A percentile compares a stretch with the other conserved stretches of the same genome.
Conservation (phyloP, 2,888 invertebrate species). For the Heliconius charithonia region DNA sequence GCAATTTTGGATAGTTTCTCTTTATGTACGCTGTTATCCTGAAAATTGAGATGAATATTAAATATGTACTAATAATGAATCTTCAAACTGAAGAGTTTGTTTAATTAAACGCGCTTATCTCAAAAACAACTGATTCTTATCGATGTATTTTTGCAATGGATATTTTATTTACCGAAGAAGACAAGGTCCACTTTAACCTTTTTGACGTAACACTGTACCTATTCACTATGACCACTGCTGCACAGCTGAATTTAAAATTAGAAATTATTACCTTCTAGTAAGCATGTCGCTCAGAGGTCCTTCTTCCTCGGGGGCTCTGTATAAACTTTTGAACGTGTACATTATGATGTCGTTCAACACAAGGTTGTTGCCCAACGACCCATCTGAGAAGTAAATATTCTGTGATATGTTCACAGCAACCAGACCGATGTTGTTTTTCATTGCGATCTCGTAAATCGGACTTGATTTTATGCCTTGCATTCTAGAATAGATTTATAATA, state of each 20-base stretch:
- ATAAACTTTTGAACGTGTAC: neutral
- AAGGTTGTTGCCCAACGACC: neutral
- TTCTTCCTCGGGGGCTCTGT: neutral
- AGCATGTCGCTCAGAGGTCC: neutral
- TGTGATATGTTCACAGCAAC: conserved; percentile 7
- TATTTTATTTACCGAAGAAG: no score
- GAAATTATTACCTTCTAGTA: neutral
- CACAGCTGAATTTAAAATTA: neutral
- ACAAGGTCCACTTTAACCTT: no score
- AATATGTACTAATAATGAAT: neutral
- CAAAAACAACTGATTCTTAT: no score
- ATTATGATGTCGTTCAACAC: neutral
- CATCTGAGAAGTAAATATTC: conserved; percentile 2
- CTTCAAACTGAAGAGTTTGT: no score
- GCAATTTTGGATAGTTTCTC: conserved; percentile 2
- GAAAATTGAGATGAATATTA: neutral
- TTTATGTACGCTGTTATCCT: conserved; percentile 6
- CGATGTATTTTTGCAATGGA: no score
- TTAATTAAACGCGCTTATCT: no score
- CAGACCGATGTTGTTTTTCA: conserved; percentile 3
- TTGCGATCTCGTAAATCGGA: neutral
- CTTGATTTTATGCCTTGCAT: conserved; percentile 7
- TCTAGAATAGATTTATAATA: neutral
- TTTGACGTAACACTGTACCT: no score
- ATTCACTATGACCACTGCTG: no score